Base-by-base conservation (phyloP, 2,113 vertebrate species). In the Tyto alba region DNA sequence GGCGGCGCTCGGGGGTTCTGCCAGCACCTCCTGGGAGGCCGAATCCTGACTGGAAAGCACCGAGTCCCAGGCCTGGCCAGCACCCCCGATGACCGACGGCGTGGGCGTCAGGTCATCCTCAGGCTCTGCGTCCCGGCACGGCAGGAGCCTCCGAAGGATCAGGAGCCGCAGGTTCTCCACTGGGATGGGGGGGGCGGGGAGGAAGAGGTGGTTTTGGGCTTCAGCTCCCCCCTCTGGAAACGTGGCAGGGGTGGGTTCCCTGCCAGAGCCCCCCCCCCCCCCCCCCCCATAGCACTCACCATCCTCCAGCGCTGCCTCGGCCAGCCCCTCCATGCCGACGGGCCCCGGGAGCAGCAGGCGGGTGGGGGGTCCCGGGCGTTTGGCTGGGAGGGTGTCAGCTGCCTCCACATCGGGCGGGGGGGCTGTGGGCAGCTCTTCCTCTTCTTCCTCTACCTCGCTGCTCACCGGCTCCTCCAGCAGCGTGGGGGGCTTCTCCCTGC, bases 101-200 rank as follows among this genome's bases (percentile, higher is more conserved):
- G 98, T 98, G 7, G 98, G 98, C 1, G 98, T 98, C 55, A 98
- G 40, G 48, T 97, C 97, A 0, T 98, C 97, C 40, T 98, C 95
- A 0, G 97, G 97, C 22, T 98, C 97, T 1, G 12, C 8, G 0
- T 96, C 63, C 11, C 43, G 82, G 22, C 73, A 19, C 1, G 97
- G 96, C 32, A 95, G 84, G 38, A 98, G 95, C 63, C 94, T 85
- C 30, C 75, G 96, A 13, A 97, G 85, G 30, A 98, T 89, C 40
- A 98, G 93, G n/a, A 91, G 93, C 52, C 97, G 93, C 64, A 98
- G 96, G 89, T 82, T 98, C 78, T 98, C 98, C 96, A 98, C 98
- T 98, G 94, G 45, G 16, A 26, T 0, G 41, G 40, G 36, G 10
- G 16, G 22, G 30, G 2, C 38, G 40, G 36, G 10, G 16, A 20